Evolutionary conservation across 1,140 invertebrate species (phyloP).

Genomic region (Dreissena rostriformis): DNA sequence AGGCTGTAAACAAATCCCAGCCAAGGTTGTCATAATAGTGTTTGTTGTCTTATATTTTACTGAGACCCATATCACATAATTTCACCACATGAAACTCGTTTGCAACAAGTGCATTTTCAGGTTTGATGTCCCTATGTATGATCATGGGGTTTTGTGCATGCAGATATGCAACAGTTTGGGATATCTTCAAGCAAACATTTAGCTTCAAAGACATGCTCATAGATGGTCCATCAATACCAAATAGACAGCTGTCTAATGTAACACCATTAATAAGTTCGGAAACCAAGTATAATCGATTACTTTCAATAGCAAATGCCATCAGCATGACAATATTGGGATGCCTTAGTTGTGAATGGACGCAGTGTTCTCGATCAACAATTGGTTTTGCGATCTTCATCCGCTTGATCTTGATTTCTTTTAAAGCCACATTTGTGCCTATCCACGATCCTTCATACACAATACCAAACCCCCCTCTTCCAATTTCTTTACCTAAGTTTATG

Average conservation of each 20-base stretch:
- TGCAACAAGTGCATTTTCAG: constrained; percentile 52
- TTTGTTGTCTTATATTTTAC: constrained; percentile 54
- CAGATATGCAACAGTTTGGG: constrained; percentile 50
- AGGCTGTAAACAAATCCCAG: constrained; percentile 19
- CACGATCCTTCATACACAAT: constrained; percentile 34
- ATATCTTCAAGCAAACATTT: constrained; percentile 26
- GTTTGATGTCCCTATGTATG: constrained; percentile 56
- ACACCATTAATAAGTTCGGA: constrained; percentile 47
- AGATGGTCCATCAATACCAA: constrained; percentile 16
- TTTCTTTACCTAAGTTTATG: constrained; percentile 32
- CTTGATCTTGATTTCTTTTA: too few relatives aligned
- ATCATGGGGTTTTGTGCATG: constrained; percentile 41
- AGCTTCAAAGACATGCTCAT: constrained; percentile 3
- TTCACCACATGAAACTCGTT: constrained; percentile 30
- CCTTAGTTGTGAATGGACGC: constrained; percentile 41
- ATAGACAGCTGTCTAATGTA: constrained; percentile 53
- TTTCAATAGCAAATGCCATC: constrained; percentile 34
- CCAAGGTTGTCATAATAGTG: constrained; percentile 34
- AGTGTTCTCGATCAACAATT: constrained; percentile 42
- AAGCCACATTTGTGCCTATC: constrained; percentile 41
- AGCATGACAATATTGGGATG: constrained; percentile 60
- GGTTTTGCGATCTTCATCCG: constrained; percentile 33
- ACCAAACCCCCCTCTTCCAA: constrained; percentile 51
- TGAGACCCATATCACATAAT: constrained; percentile 55
- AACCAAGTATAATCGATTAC: constrained; percentile 36